Evolutionary conservation across 2,113 vertebrate genomes (phyloP).

Genomic region (Patagioenas fasciata): DNA sequence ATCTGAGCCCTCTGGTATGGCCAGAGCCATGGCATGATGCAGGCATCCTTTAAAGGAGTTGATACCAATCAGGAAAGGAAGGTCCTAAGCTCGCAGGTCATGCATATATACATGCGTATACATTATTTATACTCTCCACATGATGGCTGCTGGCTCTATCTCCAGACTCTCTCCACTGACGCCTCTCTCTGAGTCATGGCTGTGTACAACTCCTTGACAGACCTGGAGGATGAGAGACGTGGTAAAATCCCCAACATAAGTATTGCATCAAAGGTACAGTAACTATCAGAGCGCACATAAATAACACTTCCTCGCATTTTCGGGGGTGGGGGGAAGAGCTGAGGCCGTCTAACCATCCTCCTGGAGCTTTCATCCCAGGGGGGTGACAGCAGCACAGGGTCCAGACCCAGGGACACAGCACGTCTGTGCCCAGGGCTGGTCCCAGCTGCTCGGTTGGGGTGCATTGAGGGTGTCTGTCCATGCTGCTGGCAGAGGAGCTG

Average conservation of each 20-base stretch:
- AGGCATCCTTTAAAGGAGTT: neutral
- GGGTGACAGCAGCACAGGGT: neutral
- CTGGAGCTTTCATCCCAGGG: neutral
- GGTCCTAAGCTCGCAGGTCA: neutral
- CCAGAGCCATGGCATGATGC: neutral
- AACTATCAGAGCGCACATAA: neutral
- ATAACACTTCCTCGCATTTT: neutral
- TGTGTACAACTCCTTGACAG: slow-evolving; percentile 7
- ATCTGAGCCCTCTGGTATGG: neutral
- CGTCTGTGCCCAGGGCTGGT: neutral
- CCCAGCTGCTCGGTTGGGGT: accelerated
- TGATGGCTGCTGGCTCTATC: slow-evolving; percentile 19
- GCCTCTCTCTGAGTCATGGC: slow-evolving; percentile 36
- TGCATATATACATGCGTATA: neutral
- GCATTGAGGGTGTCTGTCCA: neutral
- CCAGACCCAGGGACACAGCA: neutral
- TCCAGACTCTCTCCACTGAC: neutral
- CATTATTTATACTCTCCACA: slow-evolving; percentile 25
- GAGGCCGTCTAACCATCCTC: neutral
- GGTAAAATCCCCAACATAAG: slow-evolving; percentile 46
- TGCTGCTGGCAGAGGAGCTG: neutral
- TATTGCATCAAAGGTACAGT: slow-evolving; percentile 8
- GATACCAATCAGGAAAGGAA: neutral
- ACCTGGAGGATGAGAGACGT: slow-evolving; percentile 22
- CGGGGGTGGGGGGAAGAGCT: accelerated